phyloP scores from a whole-genome alignment of 2,888 invertebrate species.

The Meloe dianella region DNA sequence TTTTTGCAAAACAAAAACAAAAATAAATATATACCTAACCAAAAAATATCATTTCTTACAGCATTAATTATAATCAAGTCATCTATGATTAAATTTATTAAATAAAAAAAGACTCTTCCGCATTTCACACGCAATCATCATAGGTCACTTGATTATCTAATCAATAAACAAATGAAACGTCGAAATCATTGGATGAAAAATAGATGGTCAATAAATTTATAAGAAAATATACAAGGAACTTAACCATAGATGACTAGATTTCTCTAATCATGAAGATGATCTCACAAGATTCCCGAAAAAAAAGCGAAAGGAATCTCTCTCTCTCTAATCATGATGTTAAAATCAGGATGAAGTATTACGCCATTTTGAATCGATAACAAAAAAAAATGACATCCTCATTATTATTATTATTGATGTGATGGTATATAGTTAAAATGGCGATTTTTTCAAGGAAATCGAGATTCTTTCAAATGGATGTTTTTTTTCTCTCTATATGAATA shows the following conservation, averaged over 20 bases:
- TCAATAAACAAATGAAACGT: not conserved
- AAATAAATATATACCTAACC: too few relatives aligned
- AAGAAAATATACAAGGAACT: not conserved
- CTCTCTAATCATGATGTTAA: too few relatives aligned
- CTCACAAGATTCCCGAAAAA: not conserved
- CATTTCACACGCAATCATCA: not conserved
- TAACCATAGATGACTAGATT: not conserved
- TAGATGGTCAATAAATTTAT: not conserved
- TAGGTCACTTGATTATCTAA: not conserved
- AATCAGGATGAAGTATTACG: not conserved
- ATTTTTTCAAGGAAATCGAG: constrained; percentile 21
- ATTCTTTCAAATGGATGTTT: constrained; percentile 14
- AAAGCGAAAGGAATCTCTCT: not conserved
- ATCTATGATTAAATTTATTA: not conserved
- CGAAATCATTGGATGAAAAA: not conserved
- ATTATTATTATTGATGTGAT: not conserved
- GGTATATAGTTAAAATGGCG: constrained; percentile 7
- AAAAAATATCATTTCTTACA: not conserved
- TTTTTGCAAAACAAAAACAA: not conserved
- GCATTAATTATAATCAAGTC: not conserved
- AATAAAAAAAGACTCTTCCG: not conserved
- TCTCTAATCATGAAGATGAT: not conserved
- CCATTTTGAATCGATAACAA: not conserved
- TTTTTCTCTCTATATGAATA: too few relatives aligned
- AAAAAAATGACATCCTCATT: not conserved